Conservation (phyloP, 2,888 invertebrate genomes). For the Acanthosepion lycidas region DNA sequence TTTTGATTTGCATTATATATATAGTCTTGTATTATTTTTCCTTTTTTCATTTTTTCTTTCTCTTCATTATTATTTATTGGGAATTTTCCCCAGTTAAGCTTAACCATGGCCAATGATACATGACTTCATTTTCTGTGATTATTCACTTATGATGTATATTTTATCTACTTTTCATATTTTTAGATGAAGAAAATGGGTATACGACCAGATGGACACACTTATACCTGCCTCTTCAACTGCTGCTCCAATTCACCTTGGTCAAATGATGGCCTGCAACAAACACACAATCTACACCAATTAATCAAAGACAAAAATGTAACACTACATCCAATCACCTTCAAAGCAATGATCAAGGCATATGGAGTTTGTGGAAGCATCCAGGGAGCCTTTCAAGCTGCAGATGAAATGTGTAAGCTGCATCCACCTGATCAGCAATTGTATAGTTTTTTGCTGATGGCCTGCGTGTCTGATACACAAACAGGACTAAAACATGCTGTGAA, state of each 20-base stretch:
- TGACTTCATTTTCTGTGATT: too few relatives aligned
- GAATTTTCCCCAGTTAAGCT: too few relatives aligned
- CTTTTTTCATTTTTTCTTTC: too few relatives aligned
- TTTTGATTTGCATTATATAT: too few relatives aligned
- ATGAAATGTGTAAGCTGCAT: conserved; percentile 83
- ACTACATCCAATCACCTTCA: conserved; percentile 85
- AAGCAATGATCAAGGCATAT: conserved; percentile 93
- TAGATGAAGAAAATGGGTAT: conserved; percentile 86
- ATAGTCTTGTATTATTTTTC: too few relatives aligned
- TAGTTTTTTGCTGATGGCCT: conserved; percentile 88
- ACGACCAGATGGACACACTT: conserved; percentile 82
- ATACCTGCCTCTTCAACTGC: conserved; percentile 90
- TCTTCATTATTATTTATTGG: too few relatives aligned
- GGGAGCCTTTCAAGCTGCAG: conserved; percentile 86
- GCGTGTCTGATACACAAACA: conserved; percentile 84
- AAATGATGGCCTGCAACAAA: conserved; percentile 82
- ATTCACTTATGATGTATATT: not conserved
- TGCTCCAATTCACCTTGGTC: conserved; percentile 85
- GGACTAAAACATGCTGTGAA: conserved; percentile 88
- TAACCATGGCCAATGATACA: too few relatives aligned
- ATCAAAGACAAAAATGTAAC: conserved; percentile 81
- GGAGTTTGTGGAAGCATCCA: conserved; percentile 86
- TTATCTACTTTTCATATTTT: conserved; percentile 45
- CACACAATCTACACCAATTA: conserved; percentile 80
- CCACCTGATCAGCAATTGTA: conserved; percentile 81